Percentiles rank a stretch among this genome's conserved stretches.
Evolutionary conservation across 2,113 vertebrate genomes (phyloP).

Genomic region (Caretta caretta): DNA sequence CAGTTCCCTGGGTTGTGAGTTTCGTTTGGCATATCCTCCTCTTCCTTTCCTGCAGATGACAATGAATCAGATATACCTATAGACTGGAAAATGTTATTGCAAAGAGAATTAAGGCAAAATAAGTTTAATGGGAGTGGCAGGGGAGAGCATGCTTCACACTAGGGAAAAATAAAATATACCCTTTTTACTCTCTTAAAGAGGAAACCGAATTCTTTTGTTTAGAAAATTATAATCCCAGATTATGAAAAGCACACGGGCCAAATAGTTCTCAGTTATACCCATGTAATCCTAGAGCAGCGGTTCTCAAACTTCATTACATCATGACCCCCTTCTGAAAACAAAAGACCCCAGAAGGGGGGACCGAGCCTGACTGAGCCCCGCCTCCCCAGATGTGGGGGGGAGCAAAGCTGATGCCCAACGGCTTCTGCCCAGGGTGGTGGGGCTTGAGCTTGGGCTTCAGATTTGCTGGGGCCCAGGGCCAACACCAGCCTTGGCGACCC

Average conservation of each 20-base stretch:
- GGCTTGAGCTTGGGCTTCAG: no score
- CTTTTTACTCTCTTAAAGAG: background rate
- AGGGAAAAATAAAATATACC: background rate
- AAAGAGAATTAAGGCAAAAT: background rate
- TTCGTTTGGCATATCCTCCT: background rate
- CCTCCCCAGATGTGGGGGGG: rapidly evolving
- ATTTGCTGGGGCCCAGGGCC: no score
- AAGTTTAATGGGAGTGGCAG: background rate
- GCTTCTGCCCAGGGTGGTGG: no score
- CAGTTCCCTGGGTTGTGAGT: background rate
- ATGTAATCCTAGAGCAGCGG: background rate
- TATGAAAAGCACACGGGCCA: background rate
- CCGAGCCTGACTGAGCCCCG: no score
- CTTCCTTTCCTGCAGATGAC: background rate
- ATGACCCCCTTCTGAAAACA: no score
- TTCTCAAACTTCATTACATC: no score
- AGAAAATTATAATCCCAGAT: no score
- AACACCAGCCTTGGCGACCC: no score
- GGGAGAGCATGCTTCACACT: background rate
- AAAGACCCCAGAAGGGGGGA: no score
- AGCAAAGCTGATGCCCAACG: no score
- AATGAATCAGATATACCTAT: background rate
- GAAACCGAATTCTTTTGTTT: background rate
- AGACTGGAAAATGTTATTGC: background rate
- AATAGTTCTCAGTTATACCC: background rate